Conservation (phyloP, 2,797 vertebrate genomes). For the Falco berigora region DNA sequence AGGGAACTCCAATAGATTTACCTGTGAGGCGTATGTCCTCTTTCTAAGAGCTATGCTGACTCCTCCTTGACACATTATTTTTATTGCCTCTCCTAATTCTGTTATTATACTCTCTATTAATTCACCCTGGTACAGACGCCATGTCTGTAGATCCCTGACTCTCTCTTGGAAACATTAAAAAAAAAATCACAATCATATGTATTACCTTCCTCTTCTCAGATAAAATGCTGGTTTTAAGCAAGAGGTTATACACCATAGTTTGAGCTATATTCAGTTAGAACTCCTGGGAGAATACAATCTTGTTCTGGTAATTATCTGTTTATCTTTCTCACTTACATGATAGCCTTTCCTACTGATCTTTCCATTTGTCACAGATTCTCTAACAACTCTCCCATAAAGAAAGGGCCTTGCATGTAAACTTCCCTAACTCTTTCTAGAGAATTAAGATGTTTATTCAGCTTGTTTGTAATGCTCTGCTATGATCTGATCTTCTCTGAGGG, state of each 20-base stretch:
- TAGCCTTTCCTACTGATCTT: neutral
- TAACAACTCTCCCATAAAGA: neutral
- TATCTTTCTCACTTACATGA: neutral
- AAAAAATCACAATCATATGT: neutral
- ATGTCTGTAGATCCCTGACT: neutral
- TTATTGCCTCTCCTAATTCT: neutral
- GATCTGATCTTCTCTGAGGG: neutral
- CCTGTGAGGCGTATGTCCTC: neutral
- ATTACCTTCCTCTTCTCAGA: neutral
- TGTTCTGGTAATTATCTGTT: neutral
- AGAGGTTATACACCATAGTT: neutral
- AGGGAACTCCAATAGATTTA: neutral
- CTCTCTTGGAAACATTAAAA: neutral
- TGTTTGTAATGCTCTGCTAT: neutral
- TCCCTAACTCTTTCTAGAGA: neutral
- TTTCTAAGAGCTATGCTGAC: neutral
- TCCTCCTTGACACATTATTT: neutral
- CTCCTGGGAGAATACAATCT: neutral
- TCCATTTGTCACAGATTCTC: neutral
- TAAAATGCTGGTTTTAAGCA: neutral
- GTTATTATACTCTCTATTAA: neutral
- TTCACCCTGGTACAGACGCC: neutral
- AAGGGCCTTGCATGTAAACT: neutral
- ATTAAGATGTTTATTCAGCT: neutral
- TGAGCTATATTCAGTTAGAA: neutral